A percentile compares a stretch with the other conserved stretches of the same genome.
Conservation (phyloP, 53 echinoderm and acorn worm genomes). For the Zoroaster sp. region DNA sequence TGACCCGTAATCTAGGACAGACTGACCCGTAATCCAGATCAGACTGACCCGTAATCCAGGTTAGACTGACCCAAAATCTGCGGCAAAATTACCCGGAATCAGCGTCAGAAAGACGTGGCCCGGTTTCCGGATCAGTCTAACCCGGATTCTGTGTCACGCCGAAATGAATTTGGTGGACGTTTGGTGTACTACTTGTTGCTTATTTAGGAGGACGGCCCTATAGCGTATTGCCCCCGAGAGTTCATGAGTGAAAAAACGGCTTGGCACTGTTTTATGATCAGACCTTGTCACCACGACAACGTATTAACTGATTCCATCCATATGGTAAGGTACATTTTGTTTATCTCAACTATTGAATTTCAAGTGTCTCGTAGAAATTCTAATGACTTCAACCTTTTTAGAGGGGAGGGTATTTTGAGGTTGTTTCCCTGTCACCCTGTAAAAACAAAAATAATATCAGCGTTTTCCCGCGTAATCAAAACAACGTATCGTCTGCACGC, state of each 20-base stretch:
- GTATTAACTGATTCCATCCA: background rate
- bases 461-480: background rate
- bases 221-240: background rate
- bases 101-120: no score
- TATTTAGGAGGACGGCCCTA: no score
- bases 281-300: background rate
- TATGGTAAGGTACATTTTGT: background rate
- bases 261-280: background rate
- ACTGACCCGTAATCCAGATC: no score
- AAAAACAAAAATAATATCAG: conserved; percentile 17
- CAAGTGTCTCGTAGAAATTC: background rate
- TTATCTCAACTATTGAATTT: background rate
- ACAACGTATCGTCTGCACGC: conserved; percentile 34
- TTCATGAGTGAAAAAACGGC: background rate
- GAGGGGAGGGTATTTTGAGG: background rate
- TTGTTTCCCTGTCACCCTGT: background rate
- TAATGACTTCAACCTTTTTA: background rate
- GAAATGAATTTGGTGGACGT: no score
- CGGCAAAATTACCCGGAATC: no score
- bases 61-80: no score
- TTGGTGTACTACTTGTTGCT: no score
- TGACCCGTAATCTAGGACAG: no score
- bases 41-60: no score
- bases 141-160: no score
- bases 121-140: no score